Evolutionary conservation across 2,797 vertebrate species (phyloP).

Genomic region (Tinamus major): DNA sequence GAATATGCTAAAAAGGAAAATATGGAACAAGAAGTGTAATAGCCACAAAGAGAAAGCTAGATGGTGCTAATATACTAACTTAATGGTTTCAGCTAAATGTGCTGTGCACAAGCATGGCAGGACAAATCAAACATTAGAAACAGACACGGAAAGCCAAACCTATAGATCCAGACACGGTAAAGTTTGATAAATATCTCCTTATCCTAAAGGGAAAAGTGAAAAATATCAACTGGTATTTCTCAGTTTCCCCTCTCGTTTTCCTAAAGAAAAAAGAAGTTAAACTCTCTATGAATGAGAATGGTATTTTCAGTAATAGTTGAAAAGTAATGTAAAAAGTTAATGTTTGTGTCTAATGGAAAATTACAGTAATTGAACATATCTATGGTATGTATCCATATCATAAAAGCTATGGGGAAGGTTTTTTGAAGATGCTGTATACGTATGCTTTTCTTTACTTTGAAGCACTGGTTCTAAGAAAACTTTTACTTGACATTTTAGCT

Average conservation of each 20-base stretch:
- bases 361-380: not conserved
- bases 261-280: not conserved
- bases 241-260: fast-evolving
- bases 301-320: not conserved
- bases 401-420: not conserved
- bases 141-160: not conserved
- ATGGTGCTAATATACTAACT: conserved; percentile 50
- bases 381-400: not conserved
- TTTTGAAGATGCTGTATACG: not conserved
- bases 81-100: not conserved
- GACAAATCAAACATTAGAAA: not conserved
- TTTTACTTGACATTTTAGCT: not conserved
- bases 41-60: conserved; percentile 49
- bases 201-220: not conserved
- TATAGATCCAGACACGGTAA: not conserved
- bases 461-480: not conserved
- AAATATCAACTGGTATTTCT: not conserved
- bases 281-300: not conserved
- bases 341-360: not conserved
- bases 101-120: not conserved
- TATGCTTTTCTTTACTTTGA: not conserved
- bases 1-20: not conserved
- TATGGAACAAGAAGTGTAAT: conserved; percentile 1
- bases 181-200: not conserved
- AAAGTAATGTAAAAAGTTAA: not conserved